Evolutionary conservation across 2,113 vertebrate genomes (phyloP).

Genomic region (Crotophaga sulcirostris): DNA sequence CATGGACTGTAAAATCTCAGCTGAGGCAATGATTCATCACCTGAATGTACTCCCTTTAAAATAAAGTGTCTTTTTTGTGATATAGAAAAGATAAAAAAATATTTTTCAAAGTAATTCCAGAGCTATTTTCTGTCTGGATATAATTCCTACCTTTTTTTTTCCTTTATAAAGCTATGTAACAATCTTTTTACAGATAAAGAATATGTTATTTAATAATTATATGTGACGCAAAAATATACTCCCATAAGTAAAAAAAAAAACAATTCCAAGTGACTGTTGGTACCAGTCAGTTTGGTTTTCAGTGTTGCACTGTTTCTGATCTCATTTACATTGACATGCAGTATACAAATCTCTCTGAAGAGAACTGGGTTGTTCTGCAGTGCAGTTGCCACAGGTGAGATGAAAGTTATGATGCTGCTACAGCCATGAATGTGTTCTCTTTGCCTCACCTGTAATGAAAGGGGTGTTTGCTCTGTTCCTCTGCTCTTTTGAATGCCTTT

Average conservation of each 20-base stretch:
- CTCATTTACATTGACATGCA: not conserved
- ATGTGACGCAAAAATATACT: not conserved
- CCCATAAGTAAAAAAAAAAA: not conserved
- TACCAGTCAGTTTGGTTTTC: not conserved
- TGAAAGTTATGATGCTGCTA: not conserved
- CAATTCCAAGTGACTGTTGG: not conserved
- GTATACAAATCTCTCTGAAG: not conserved
- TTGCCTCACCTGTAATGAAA: not conserved
- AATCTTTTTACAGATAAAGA: not conserved
- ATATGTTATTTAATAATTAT: not conserved
- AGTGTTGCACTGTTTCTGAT: not conserved
- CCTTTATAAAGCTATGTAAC: not conserved
- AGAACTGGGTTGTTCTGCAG: not conserved
- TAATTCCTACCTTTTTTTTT: not conserved
- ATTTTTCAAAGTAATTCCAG: constrained; percentile 20
- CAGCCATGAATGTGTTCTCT: not conserved
- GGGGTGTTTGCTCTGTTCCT: not conserved
- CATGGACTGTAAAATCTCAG: not conserved
- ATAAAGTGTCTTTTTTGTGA: constrained; percentile 2
- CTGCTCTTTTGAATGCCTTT: not conserved
- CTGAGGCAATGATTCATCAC: constrained; percentile 48
- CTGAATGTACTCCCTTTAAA: constrained; percentile 14
- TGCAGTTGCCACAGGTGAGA: not conserved
- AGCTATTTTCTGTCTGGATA: not conserved
- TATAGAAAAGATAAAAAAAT: not conserved